phyloP scores from a whole-genome alignment of 2,797 vertebrate genomes.

The Morus bassanus region DNA sequence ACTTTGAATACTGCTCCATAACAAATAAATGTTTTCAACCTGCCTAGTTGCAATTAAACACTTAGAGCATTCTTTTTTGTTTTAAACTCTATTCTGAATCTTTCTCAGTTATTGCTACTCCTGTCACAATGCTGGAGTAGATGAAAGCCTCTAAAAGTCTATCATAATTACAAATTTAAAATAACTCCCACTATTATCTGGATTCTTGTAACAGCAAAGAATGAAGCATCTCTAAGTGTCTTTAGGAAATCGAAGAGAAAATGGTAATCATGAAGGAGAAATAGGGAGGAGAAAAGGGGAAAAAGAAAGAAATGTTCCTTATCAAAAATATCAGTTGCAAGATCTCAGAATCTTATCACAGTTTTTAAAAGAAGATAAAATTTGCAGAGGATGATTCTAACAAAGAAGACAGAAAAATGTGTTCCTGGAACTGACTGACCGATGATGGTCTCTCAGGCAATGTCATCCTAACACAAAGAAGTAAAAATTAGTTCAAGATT shows the following conservation, averaged over 20 bases:
- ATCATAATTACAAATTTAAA: neutral
- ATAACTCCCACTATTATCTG: neutral
- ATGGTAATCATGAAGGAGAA: neutral
- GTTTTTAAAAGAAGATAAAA: neutral
- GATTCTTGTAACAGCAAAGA: neutral
- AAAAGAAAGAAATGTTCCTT: neutral
- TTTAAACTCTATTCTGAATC: neutral
- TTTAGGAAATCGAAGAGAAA: neutral
- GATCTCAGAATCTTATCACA: neutral
- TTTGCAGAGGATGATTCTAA: neutral
- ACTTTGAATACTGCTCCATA: neutral
- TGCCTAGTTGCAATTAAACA: neutral
- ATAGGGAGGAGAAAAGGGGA: neutral
- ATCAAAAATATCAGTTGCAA: neutral
- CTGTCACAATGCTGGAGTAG: neutral
- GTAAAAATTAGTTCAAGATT: neutral
- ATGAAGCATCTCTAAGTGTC: neutral
- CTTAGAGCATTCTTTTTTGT: neutral
- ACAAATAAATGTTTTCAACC: neutral
- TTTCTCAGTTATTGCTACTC: neutral
- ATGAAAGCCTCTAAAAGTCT: neutral
- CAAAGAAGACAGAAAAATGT: neutral
- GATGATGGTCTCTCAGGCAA: neutral
- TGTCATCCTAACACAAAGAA: neutral
- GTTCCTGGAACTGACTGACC: neutral